phyloP scores from a whole-genome alignment of 2,797 vertebrate genomes.

The Peromyscus attwateri region DNA sequence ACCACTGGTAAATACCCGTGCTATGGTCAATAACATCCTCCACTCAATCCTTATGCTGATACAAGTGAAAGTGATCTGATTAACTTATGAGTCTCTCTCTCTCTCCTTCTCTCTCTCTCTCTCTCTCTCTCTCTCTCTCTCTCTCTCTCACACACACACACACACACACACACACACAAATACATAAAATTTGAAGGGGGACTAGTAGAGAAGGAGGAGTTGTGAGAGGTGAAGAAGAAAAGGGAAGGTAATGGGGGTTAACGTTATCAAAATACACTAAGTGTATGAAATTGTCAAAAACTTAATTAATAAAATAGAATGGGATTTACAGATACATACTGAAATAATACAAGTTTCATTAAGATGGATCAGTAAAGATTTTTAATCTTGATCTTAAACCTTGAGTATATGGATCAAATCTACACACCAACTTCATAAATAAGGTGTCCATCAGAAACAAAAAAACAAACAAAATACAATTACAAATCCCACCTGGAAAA shows the following conservation, averaged over 20 bases:
- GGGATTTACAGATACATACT: not conserved
- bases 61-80: not conserved
- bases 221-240: not conserved
- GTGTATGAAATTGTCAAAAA: not conserved
- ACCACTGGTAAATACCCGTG: not conserved
- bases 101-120: not conserved
- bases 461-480: not conserved
- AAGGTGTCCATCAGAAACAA: not conserved
- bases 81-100: not conserved
- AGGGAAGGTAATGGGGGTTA: not conserved
- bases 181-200: not conserved
- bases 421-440: not conserved
- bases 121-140: not conserved
- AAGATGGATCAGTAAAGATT: not conserved
- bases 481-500: not conserved
- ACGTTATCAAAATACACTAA: not conserved
- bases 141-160: not conserved
- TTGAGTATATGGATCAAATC: not conserved
- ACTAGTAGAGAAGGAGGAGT: too few relatives aligned
- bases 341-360: not conserved
- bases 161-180: too few relatives aligned
- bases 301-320: not conserved
- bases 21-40: not conserved
- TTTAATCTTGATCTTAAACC: not conserved
- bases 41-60: not conserved